Conservation (phyloP, 2,113 vertebrate genomes). For the Syngnathus typhle region DNA sequence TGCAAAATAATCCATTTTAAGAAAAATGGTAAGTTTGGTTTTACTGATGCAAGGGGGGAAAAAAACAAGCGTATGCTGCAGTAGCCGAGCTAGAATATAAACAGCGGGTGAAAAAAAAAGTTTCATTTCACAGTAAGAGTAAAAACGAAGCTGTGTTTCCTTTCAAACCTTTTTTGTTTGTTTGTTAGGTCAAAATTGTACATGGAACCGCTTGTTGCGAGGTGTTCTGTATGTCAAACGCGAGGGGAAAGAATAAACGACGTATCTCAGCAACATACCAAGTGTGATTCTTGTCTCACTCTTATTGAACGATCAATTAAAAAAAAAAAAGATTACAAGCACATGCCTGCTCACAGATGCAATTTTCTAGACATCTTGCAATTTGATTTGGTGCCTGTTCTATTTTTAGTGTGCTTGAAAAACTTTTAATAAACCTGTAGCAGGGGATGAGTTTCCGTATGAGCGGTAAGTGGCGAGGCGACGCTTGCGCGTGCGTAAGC, state of each 20-base stretch:
- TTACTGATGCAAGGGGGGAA: no score
- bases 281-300: conserved; percentile 13
- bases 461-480: not conserved
- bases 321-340: no score
- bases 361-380: no score
- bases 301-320: no score
- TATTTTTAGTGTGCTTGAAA: no score
- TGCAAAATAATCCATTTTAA: no score
- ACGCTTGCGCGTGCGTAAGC: conserved; percentile 18
- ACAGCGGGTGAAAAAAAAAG: not conserved
- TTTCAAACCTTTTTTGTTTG: conserved; percentile 2
- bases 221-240: conserved; percentile 39
- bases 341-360: no score
- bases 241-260: conserved; percentile 66
- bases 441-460: not conserved
- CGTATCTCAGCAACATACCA: conserved; percentile 43
- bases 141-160: not conserved
- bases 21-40: no score
- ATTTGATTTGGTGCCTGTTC: no score
- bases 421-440: not conserved
- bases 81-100: not conserved
- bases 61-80: not conserved
- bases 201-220: conserved; percentile 6
- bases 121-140: not conserved
- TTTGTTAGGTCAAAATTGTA: not conserved